A percentile compares a stretch with the other conserved stretches of the same genome.
Evolutionary conservation across 2,888 invertebrate genomes (phyloP).

Genomic region (Sesia apiformis): DNA sequence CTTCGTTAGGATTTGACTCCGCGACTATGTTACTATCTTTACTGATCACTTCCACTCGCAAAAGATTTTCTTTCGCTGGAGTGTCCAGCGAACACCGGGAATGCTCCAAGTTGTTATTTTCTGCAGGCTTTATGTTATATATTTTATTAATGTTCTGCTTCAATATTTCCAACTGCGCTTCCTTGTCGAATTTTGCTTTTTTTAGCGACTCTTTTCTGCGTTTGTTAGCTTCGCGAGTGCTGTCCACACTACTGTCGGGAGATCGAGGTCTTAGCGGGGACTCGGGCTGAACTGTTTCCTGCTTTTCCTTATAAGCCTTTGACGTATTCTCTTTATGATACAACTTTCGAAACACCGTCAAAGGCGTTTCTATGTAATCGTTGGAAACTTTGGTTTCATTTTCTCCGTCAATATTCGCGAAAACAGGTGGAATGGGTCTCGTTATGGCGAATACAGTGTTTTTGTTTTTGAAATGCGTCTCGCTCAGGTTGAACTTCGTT

Average conservation of each 20-base stretch:
- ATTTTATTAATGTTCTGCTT: constrained; percentile 34
- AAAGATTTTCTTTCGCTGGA: constrained; percentile 15
- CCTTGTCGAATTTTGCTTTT: constrained; percentile 15
- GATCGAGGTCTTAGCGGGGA: too few relatives aligned
- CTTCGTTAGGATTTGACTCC: constrained; percentile 13
- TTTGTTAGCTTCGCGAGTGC: not conserved
- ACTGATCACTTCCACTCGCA: constrained; percentile 37
- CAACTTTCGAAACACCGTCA: constrained; percentile 49
- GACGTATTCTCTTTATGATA: constrained; percentile 27
- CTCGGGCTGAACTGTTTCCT: not conserved
- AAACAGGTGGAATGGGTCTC: constrained; percentile 27
- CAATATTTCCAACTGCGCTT: constrained; percentile 30
- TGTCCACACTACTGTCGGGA: not conserved
- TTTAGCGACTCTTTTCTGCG: not conserved
- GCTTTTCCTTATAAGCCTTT: constrained; percentile 8
- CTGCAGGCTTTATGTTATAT: constrained; percentile 18
- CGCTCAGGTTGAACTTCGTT: constrained; percentile 22
- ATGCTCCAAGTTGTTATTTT: constrained; percentile 7
- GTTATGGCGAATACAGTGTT: constrained; percentile 15
- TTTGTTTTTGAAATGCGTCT: constrained; percentile 25
- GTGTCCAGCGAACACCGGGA: not conserved
- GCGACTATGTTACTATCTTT: constrained; percentile 17
- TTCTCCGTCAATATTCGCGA: constrained; percentile 10
- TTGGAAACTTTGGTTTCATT: constrained; percentile 7
- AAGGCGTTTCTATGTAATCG: constrained; percentile 46